A percentile compares a stretch with the other conserved stretches of the same genome.
These are phyloP conservation scores for Erythrocercus mccallii DNA, from an alignment of 2,113 vertebrate genomes.

Conservation along the genomic window DNA sequence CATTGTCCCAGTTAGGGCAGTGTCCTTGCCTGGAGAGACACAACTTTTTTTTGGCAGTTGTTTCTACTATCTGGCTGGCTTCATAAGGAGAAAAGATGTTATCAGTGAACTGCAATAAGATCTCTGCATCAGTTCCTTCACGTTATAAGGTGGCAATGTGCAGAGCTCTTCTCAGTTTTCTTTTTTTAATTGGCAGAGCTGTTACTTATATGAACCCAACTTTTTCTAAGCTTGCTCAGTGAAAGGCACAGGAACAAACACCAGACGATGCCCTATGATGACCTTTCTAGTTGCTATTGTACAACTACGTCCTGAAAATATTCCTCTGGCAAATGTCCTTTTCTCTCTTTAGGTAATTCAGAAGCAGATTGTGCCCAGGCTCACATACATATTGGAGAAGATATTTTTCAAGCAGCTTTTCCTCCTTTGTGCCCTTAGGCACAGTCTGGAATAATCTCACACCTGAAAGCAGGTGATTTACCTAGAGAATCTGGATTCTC, in stretches of 20 bases:
- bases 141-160: background rate
- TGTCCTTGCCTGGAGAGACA: conserved; percentile 18
- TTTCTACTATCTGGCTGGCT: background rate
- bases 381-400: background rate
- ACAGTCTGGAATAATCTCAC: background rate
- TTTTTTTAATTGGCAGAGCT: conserved; percentile 12
- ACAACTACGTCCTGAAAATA: background rate
- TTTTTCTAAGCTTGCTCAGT: background rate
- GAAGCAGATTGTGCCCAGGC: background rate
- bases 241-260: conserved; percentile 15
- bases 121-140: background rate
- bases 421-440: background rate
- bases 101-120: background rate
- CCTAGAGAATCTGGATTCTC: background rate
- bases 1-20: background rate
- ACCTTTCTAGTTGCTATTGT: conserved; percentile 31
- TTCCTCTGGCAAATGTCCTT: conserved; percentile 16
- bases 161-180: background rate
- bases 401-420: background rate
- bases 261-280: background rate
- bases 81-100: conserved; percentile 18
- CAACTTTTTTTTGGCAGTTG: conserved; percentile 16
- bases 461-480: background rate
- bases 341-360: background rate
- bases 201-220: conserved; percentile 13